phyloP scores from a whole-genome alignment of 1,140 invertebrate genomes.

The Ips nitidus region DNA sequence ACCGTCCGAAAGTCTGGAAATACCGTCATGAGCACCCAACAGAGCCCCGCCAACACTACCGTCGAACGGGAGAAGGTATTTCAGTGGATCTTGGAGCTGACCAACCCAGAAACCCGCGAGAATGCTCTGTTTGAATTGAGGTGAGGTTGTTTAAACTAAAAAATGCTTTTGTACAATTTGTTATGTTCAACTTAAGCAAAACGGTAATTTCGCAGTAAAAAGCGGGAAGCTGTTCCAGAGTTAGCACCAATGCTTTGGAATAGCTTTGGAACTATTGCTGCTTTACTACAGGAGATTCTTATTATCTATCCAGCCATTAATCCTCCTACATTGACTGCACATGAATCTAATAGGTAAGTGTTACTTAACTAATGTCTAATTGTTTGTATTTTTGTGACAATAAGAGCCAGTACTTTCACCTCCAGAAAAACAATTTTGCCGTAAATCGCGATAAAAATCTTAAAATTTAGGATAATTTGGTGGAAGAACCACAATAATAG shows the following conservation, averaged over 20 bases:
- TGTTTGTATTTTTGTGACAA: too few species aligned
- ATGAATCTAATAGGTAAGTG: constrained; percentile 76
- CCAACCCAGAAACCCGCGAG: constrained; percentile 85
- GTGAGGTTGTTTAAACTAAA: constrained; percentile 50
- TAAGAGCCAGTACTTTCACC: too few species aligned
- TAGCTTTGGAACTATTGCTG: constrained; percentile 96
- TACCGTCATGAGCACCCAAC: constrained; percentile 57
- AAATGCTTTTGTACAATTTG: not conserved
- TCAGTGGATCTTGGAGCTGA: constrained; percentile 94
- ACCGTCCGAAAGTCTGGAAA: too few species aligned
- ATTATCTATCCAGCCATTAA: constrained; percentile 98
- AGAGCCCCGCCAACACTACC: constrained; percentile 59
- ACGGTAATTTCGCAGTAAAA: constrained; percentile 72
- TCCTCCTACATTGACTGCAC: constrained; percentile 91
- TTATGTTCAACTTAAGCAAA: not conserved
- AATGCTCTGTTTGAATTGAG: constrained; percentile 92
- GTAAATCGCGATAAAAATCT: too few species aligned
- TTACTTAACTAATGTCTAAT: not conserved
- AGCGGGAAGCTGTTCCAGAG: constrained; percentile 94
- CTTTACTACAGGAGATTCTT: constrained; percentile 91
- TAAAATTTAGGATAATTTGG: too few species aligned
- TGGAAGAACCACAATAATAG: too few species aligned
- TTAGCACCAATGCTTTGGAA: constrained; percentile 98
- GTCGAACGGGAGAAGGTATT: constrained; percentile 85
- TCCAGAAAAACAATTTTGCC: too few species aligned